A percentile compares a stretch with the other conserved stretches of the same genome.
Conservation (phyloP, 2,113 vertebrate species). For the Dendrocopos noguchii region DNA sequence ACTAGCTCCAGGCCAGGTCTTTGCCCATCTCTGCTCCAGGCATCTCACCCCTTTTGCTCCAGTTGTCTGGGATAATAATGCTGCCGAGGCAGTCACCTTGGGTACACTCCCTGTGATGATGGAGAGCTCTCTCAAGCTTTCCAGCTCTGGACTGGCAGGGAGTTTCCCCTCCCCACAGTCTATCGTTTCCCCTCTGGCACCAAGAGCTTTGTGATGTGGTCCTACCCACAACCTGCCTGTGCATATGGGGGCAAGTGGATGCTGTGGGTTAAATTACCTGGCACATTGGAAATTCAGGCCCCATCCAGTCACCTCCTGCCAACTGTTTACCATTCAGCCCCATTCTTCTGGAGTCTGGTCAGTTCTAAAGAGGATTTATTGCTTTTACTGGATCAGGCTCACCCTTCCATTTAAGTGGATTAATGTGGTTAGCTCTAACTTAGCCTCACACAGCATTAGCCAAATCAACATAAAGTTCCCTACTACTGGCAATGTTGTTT, state of each 20-base stretch:
- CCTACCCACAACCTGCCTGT: neutral
- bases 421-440: slow-evolving; percentile 51
- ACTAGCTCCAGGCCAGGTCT: neutral
- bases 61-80: neutral
- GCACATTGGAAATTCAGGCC: slow-evolving; percentile 3
- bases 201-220: neutral
- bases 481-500: slow-evolving; percentile 25
- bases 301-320: slow-evolving; percentile 2
- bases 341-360: neutral
- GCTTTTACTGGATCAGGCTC: slow-evolving; percentile 61
- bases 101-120: neutral
- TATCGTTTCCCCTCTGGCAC: neutral
- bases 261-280: slow-evolving; percentile 16
- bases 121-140: neutral
- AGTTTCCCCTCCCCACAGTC: neutral
- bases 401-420: slow-evolving; percentile 64
- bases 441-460: slow-evolving; percentile 30
- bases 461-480: slow-evolving; percentile 58
- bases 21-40: neutral
- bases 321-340: slow-evolving; percentile 31
- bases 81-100: neutral
- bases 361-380: slow-evolving; percentile 60
- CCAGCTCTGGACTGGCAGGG: neutral
- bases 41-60: neutral
- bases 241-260: neutral